Percentiles rank a stretch among this genome's conserved stretches.
Evolutionary conservation across 30 jellyfish, hydroid and myxozoan species (phyloP).

Genomic region (Chironex yamaguchii): DNA sequence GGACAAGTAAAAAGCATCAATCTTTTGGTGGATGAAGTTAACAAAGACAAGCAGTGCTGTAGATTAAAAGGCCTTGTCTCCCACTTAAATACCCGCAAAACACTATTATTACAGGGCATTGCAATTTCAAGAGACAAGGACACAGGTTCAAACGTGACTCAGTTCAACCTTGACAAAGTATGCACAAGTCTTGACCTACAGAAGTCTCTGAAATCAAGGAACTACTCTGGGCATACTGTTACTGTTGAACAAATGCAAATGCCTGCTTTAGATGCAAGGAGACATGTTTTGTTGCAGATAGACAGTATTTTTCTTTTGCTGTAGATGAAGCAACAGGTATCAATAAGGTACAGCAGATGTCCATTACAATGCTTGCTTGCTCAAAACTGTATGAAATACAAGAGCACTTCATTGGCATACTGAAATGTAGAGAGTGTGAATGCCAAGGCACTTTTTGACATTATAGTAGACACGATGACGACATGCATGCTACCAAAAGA

Average conservation of each 20-base stretch:
- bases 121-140: conserved; percentile 13
- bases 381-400: too few species aligned
- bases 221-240: conserved; percentile 33
- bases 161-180: conserved; percentile 21
- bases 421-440: conserved; percentile 21
- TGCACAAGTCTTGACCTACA: conserved; percentile 6
- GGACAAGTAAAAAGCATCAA: conserved; percentile 13
- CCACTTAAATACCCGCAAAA: conserved; percentile 14
- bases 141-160: conserved; percentile 9
- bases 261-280: conserved; percentile 17
- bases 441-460: conserved; percentile 24
- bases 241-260: conserved; percentile 7
- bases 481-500: conserved; percentile 18
- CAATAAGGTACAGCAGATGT: too few species aligned
- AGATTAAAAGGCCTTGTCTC: conserved; percentile 12
- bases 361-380: too few species aligned
- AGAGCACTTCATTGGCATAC: conserved; percentile 32
- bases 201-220: conserved; percentile 1
- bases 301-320: background rate
- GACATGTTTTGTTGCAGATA: conserved; percentile 26
- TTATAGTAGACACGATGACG: conserved; percentile 12
- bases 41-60: conserved; percentile 2
- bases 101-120: background rate
- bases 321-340: conserved; percentile 31
- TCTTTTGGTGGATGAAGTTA: conserved; percentile 8